Evolutionary conservation across 64 coral and sea anemone species (phyloP), one percentile per base, ranked within the genome.

Genomic region (Orbicella faveolata): DNA sequence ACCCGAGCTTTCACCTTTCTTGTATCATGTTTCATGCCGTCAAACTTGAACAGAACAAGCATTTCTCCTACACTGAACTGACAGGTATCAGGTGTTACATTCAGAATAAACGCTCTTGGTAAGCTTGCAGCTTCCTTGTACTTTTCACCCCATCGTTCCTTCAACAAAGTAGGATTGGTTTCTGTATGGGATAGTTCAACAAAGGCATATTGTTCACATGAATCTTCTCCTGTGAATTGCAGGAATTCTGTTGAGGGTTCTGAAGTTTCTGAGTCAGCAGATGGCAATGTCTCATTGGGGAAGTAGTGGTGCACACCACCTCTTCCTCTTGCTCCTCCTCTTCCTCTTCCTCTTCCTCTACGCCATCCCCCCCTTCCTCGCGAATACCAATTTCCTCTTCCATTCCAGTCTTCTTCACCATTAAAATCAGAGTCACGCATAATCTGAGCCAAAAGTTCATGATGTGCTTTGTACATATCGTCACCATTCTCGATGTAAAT

Each of bases 41-140:
- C 26, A 36, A 90, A 62, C 4, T 65, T 21, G 30, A 81, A 35
- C 54, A 90, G 57, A 75, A 85, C 70, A 53, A 84, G 78, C 21
- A 88, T 35, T 61, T 86, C 88, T 87, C 20, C 53, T 44, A 65
- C 37, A 12, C 26, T 36, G 9, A 25, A 79, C 11, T 33, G 14
- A 54, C 36, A 41, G 18, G 36, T 48, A 15, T 57, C 8, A 30
- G 70, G 20, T 55, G 66, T 66, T 37, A 81, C 39, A 83, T 89
- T 87, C 30, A 96, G 78, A 61, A 75, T 48, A 62, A 96, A 93
- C 76, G 69, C 61, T 72, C 94, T 89, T 79, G 94, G 94, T 16
- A 89, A 12, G 26, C 90, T 74, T 2, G 6, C 25, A 53, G 77
- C 87, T 63, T 96, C 90, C 59, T 33, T 67, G 57, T 93, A 96